phyloP scores from a whole-genome alignment of 2,797 vertebrate genomes.

The Gymnoscopelus braueri region DNA sequence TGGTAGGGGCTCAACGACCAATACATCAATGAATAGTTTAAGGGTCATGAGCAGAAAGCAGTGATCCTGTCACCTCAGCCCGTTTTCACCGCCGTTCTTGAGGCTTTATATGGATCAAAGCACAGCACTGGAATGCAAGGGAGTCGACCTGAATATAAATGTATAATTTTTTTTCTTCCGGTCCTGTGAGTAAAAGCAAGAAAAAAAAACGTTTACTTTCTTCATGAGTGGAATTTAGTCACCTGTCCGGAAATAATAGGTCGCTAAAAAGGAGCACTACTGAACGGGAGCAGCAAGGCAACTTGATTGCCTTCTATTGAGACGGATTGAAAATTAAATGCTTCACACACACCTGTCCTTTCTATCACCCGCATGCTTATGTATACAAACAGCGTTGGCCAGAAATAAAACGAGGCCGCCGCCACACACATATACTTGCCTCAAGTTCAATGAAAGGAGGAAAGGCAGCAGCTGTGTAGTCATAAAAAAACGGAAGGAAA shows the following conservation, averaged over 20 bases:
- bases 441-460: conserved; percentile 32
- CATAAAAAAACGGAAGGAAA: neutral
- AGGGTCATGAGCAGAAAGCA: conserved; percentile 10
- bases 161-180: conserved; percentile 7
- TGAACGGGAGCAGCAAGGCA: conserved; percentile 41
- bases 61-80: conserved; percentile 6
- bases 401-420: conserved; percentile 69
- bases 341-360: conserved; percentile 75
- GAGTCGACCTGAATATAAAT: conserved; percentile 40
- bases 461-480: conserved; percentile 78
- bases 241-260: conserved; percentile 52
- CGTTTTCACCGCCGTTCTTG: conserved; percentile 8
- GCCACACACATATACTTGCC: conserved; percentile 43
- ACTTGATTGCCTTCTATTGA: conserved; percentile 59
- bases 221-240: conserved; percentile 33
- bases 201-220: conserved; percentile 7
- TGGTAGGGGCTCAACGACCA: conserved; percentile 10
- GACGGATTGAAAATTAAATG: conserved; percentile 68
- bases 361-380: conserved; percentile 68
- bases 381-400: conserved; percentile 67
- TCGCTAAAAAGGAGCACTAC: conserved; percentile 52
- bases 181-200: conserved; percentile 9
- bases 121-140: conserved; percentile 8
- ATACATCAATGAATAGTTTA: conserved; percentile 26
- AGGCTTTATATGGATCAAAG: conserved; percentile 38